phyloP scores from a whole-genome alignment of 1,140 invertebrate genomes.

The Drosophila miranda region DNA sequence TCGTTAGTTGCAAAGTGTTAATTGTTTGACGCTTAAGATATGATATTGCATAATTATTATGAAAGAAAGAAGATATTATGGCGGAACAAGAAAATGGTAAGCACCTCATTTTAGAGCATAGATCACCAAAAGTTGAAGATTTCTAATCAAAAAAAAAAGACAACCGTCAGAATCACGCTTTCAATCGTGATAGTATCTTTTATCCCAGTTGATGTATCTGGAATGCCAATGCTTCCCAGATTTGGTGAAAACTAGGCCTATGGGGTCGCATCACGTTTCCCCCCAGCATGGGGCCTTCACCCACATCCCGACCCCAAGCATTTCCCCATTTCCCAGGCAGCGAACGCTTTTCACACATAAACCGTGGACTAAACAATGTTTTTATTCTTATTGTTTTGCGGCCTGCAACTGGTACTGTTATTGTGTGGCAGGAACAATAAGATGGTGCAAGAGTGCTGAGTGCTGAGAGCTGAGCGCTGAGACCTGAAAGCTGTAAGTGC shows the following conservation, averaged over 20 bases:
- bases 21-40: constrained; percentile 33
- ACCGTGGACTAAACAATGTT: constrained; percentile 49
- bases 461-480: constrained; percentile 48
- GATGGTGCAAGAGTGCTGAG: constrained; percentile 5
- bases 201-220: constrained; percentile 23
- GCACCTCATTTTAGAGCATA: no score
- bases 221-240: constrained; percentile 17
- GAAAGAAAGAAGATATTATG: constrained; percentile 9
- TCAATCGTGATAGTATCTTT: constrained; percentile 27
- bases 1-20: constrained; percentile 43
- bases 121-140: neutral
- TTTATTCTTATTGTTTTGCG: constrained; percentile 40
- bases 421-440: constrained; percentile 13
- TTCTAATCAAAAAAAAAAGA: neutral
- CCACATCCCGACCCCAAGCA: constrained; percentile 14
- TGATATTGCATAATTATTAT: constrained; percentile 45
- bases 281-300: constrained; percentile 33
- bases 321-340: constrained; percentile 59
- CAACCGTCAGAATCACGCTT: neutral
- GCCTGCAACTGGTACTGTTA: constrained; percentile 56
- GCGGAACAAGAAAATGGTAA: neutral
- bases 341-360: constrained; percentile 70
- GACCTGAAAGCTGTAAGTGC: constrained; percentile 41
- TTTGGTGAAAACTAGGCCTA: constrained; percentile 37
- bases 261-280: constrained; percentile 21